A percentile compares a stretch with the other conserved stretches of the same genome.
phyloP scores from a whole-genome alignment of 2,888 invertebrate genomes.

The Meliscaeva auricollis region DNA sequence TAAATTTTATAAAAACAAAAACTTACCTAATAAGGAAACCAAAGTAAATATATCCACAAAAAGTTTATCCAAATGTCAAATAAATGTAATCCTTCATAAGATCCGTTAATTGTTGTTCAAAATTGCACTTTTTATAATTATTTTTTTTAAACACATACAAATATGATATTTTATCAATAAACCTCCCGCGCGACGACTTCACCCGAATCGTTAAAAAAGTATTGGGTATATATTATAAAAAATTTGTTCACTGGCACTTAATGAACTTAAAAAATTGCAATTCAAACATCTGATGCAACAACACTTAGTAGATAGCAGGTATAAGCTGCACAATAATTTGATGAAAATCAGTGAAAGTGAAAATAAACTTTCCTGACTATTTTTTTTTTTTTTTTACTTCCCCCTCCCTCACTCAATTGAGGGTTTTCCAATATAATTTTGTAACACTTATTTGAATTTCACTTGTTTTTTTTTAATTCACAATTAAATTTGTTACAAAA shows the following conservation, averaged over 20 bases:
- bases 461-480: slow-evolving; percentile 23
- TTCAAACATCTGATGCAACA: slow-evolving; percentile 44
- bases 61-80: slow-evolving; percentile 56
- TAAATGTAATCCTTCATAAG: slow-evolving; percentile 52
- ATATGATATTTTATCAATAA: background rate
- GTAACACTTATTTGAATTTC: slow-evolving; percentile 21
- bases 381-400: background rate
- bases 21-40: slow-evolving; percentile 41
- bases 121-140: slow-evolving; percentile 32
- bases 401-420: slow-evolving; percentile 26
- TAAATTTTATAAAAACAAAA: too few relatives aligned
- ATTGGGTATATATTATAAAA: background rate
- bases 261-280: slow-evolving; percentile 32
- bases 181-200: slow-evolving; percentile 35
- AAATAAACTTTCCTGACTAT: slow-evolving; percentile 52
- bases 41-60: slow-evolving; percentile 47
- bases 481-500: slow-evolving; percentile 18
- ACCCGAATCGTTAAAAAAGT: slow-evolving; percentile 1
- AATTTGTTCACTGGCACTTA: slow-evolving; percentile 58
- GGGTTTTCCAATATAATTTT: too few relatives aligned
- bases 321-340: slow-evolving; percentile 51
- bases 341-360: slow-evolving; percentile 73
- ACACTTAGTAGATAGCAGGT: too few relatives aligned
- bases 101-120: background rate
- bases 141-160: too few relatives aligned